These are phyloP conservation scores for Stenotaenia linearis DNA, from an alignment of 2,888 invertebrate genomes.

Conservation along the genomic window DNA sequence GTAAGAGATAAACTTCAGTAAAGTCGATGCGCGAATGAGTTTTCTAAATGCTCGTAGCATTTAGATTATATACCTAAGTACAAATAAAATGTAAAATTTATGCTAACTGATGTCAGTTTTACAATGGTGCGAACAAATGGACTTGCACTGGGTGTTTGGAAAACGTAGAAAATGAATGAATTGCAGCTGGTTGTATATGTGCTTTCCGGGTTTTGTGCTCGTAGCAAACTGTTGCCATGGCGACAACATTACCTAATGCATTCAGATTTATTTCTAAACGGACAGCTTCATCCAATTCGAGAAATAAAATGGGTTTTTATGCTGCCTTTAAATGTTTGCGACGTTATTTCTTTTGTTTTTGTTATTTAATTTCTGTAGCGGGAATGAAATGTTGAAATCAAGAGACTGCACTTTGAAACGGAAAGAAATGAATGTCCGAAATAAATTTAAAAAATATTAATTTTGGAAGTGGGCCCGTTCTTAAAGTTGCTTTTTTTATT, in stretches of 20 bases:
- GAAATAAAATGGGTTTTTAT: background rate
- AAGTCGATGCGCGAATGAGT: background rate
- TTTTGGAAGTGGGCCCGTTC: no score
- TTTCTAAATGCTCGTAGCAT: background rate
- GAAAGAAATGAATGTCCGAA: no score
- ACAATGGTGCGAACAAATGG: background rate
- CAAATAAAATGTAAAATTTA: background rate
- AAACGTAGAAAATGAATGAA: background rate
- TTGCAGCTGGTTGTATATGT: background rate
- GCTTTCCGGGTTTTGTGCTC: background rate
- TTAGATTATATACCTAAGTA: background rate
- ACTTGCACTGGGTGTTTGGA: no score
- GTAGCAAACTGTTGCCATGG: background rate
- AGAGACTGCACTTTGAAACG: no score
- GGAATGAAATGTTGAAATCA: no score
- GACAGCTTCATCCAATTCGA: no score
- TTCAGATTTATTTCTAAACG: background rate
- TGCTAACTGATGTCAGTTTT: background rate
- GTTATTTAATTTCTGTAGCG: no score
- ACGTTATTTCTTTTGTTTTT: no score
- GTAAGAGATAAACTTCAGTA: constrained; percentile 35
- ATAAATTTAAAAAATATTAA: background rate
- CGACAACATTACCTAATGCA: background rate
- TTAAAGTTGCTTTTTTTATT: background rate
- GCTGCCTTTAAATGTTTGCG: no score